Evolutionary conservation across 1,140 invertebrate species (phyloP), one percentile per base, ranked within the genome.

Genomic region (Conus betulinus): DNA sequence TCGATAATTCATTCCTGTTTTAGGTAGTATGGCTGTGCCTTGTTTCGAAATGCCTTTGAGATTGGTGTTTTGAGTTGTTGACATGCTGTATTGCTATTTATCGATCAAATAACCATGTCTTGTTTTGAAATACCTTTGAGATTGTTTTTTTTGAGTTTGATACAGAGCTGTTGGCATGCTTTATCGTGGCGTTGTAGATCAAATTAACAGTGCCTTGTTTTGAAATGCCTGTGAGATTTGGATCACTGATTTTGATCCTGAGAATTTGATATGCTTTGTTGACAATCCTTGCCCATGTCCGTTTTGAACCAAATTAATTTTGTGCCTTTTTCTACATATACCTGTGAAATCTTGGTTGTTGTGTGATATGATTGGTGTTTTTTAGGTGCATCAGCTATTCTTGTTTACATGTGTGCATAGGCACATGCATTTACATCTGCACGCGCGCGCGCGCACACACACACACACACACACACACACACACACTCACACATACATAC

Each of bases 381-480:
- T 74, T 74, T 23, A 5, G 1, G n/a, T 74, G 17, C n/a, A 25
- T n/a, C 76, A 51, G 10, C 8, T 25, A 78, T 74, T 8, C 76
- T 39, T 17, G n/a, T 17, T 78, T 25, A 51, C 81, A 57, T 52
- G 52, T 25, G 17, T 23, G 53, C 81, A 55, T 52, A 55, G 25
- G 23, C 78, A 79, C 27, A 79, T 20, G 20, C 27, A 51, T 13
- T 39, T 25, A 79, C 78, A 79, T 20, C 4, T 25, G 39, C 78
- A 79, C 81, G n/a, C 81, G 20, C 81, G 55, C 81, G 20, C 81
- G 20, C 81, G 52, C n/a, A n/a, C 71, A 39, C 27, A 27, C 53
- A 71, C 23, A 71, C 60, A 17, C 25, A 67, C 60, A 71, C n/a
- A 74, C n/a, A 85, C 55, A 85, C 84, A 71, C 27, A 71, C 57